phyloP scores from a whole-genome alignment of 2,113 vertebrate species.

The Brachirus orientalis region DNA sequence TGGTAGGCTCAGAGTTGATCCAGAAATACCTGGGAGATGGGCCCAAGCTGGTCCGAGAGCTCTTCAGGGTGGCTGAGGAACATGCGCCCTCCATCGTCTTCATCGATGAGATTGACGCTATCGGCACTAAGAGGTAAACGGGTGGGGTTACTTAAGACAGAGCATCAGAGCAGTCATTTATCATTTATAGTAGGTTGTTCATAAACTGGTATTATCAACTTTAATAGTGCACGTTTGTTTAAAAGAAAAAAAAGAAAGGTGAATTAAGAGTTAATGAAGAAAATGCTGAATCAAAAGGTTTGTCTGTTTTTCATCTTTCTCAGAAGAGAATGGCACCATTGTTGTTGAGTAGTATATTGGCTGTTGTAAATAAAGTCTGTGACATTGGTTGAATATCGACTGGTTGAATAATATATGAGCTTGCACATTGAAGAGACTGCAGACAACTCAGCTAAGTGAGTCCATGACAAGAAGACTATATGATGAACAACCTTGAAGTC shows the following conservation, averaged over 20 bases:
- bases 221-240: neutral
- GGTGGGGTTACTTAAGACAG: too few relatives aligned
- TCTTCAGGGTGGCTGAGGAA: constrained; percentile 96
- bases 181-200: neutral
- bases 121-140: constrained; percentile 94
- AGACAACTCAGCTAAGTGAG: neutral
- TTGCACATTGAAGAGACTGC: neutral
- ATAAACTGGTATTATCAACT: neutral
- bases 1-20: constrained; percentile 96
- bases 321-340: neutral
- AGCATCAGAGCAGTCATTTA: too few relatives aligned
- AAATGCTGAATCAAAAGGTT: neutral
- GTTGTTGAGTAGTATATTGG: neutral
- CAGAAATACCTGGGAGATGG: constrained; percentile 97
- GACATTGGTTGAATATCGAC: neutral
- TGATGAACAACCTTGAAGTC: neutral
- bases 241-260: too few relatives aligned
- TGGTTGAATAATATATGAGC: constrained; percentile 1
- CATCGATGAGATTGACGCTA: constrained; percentile 97
- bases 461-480: neutral
- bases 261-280: too few relatives aligned
- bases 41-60: constrained; percentile 94
- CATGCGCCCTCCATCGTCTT: constrained; percentile 98
- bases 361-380: neutral
- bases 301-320: neutral